Percentiles rank a stretch among this genome's conserved stretches.
Conservation (phyloP, 2,113 vertebrate species). For the Corvus cornix region DNA sequence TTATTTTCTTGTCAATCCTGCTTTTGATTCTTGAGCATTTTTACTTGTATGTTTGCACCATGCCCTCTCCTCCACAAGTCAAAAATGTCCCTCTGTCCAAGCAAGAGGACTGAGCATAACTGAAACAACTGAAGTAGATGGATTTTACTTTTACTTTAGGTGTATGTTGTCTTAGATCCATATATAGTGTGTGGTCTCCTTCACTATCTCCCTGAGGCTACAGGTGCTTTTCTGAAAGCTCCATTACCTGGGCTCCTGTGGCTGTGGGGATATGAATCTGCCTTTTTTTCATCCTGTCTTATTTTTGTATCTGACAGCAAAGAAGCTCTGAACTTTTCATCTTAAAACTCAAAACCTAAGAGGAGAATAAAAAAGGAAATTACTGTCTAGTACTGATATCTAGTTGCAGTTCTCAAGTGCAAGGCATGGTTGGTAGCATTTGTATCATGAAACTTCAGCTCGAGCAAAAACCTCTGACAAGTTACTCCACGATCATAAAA, state of each 20-base stretch:
- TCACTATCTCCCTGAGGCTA: not conserved
- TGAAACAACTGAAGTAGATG: not conserved
- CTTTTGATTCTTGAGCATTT: not conserved
- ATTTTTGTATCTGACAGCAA: not conserved
- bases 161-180: not conserved
- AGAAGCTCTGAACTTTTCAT: not conserved
- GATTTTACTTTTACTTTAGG: not conserved
- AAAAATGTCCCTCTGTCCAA: not conserved
- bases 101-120: not conserved
- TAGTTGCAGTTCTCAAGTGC: not conserved
- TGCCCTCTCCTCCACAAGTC: not conserved
- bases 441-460: not conserved
- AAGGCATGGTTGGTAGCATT: rapidly evolving
- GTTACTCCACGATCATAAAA: not conserved
- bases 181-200: not conserved
- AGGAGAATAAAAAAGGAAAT: not conserved
- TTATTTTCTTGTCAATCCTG: not conserved
- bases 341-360: not conserved
- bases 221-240: not conserved
- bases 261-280: not conserved
- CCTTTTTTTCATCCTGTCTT: not conserved
- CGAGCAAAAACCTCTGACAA: not conserved
- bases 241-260: rapidly evolving
- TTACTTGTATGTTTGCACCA: not conserved
- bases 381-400: not conserved